These are phyloP conservation scores for Diogma glabrata DNA, from an alignment of 2,888 invertebrate species.

Conservation along the genomic window DNA sequence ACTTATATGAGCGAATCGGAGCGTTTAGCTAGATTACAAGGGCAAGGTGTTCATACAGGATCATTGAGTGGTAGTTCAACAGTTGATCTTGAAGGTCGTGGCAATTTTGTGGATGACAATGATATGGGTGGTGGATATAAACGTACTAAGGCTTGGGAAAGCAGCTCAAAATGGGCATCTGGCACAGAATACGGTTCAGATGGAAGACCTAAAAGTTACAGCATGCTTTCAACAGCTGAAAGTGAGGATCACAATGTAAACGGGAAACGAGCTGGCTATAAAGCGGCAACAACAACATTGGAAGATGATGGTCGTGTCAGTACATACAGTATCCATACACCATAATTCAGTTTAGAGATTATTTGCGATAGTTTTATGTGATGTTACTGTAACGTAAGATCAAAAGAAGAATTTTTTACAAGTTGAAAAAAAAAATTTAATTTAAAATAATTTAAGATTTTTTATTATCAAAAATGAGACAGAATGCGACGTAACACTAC, in stretches of 20 bases:
- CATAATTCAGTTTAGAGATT: too few species aligned
- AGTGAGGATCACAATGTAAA: conserved; percentile 38
- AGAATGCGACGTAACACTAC: too few species aligned
- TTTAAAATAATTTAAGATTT: too few species aligned
- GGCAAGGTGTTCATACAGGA: conserved; percentile 23
- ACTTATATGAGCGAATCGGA: conserved; percentile 31
- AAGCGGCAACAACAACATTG: conserved; percentile 44
- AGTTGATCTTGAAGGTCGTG: conserved; percentile 14
- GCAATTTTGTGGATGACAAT: conserved; percentile 15
- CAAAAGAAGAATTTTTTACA: too few species aligned
- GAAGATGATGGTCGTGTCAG: conserved; percentile 52
- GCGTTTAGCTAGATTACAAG: conserved; percentile 30
- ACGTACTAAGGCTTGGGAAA: conserved; percentile 35
- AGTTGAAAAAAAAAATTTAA: too few species aligned
- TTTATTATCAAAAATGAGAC: too few species aligned
- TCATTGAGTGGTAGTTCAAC: conserved; percentile 24
- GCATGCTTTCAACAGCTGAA: conserved; percentile 34
- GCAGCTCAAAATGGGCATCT: conserved; percentile 36
- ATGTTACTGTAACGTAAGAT: too few species aligned
- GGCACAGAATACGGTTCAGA: conserved; percentile 31
- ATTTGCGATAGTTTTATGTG: too few species aligned
- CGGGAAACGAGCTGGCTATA: conserved; percentile 41
- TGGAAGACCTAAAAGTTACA: conserved; percentile 32
- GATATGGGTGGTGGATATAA: conserved; percentile 21
- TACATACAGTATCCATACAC: conserved; percentile 41